Base-by-base conservation (phyloP, 2,888 invertebrate genomes). In the Disparrhopalites patrizii region DNA sequence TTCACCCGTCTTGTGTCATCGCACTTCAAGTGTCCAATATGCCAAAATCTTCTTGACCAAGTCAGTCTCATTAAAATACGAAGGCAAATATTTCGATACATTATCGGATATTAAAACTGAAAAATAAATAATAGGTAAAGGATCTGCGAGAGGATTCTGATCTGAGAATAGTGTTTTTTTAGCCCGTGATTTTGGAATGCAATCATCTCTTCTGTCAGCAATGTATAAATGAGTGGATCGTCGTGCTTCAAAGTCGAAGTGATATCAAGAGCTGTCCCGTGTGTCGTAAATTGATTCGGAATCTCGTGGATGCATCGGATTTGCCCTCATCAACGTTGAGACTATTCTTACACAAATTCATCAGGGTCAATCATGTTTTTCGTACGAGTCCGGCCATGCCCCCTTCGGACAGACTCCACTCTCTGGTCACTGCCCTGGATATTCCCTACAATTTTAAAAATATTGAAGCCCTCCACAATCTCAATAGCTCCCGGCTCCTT, bases 11-110 rank as follows among this genome's bases (percentile, higher is more conserved):
- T 43, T 18, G 15, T 60, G 15, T 27, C 13, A 18, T 20, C 15
- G 13, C 62, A 62, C 7, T 62, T 62, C 25, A 30, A 47, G 23
- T 62, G 62, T 23, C 62, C 62, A 25, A 62, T 62, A 13, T 62
- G 62, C 23, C 62, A 62, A 30, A n/a, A 10, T 28, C 7, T 47
- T 8, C 40, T 60, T 5, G n/a, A n/a, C n/a, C n/a, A n/a, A n/a
- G n/a, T n/a, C n/a, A n/a, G n/a, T n/a, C n/a, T n/a, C n/a, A n/a
- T n/a, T n/a, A n/a, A n/a, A n/a, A n/a, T n/a, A n/a, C n/a, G n/a
- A n/a, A n/a, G n/a, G n/a, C n/a, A n/a, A n/a, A n/a, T n/a, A n/a
- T n/a, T n/a, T n/a, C n/a, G n/a, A n/a, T n/a, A n/a, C n/a, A n/a
- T n/a, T n/a, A n/a, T n/a, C n/a, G n/a, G n/a, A n/a, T n/a, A n/a